Conservation (phyloP, 2,113 vertebrate genomes). For the Mesembrinibis cayennensis region DNA sequence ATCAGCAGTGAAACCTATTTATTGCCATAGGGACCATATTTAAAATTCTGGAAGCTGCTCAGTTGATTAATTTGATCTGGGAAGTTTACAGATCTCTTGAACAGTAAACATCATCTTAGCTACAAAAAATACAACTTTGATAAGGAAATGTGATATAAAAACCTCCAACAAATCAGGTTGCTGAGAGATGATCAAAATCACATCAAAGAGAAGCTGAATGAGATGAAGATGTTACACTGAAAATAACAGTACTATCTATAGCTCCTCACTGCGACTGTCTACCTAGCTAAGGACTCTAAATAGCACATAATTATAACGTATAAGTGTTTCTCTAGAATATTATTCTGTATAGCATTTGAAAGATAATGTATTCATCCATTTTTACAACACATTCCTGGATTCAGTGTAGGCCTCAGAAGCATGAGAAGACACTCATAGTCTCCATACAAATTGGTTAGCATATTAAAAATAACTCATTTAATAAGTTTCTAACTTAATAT, state of each 20-base stretch:
- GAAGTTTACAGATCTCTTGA: slow-evolving; percentile 11
- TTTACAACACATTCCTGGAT: background rate
- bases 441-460: background rate
- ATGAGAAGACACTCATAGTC: background rate
- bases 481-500: background rate
- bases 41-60: slow-evolving; percentile 7
- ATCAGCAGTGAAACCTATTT: slow-evolving; percentile 8
- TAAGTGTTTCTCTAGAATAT: slow-evolving; percentile 2
- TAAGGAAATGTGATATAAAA: background rate
- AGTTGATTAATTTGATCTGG: slow-evolving; percentile 32
- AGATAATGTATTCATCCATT: background rate
- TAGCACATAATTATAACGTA: background rate
- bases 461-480: background rate
- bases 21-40: slow-evolving; percentile 16
- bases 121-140: background rate
- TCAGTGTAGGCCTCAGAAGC: background rate
- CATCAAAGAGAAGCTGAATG: background rate
- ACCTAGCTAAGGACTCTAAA: slow-evolving; percentile 2
- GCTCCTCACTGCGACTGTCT: background rate
- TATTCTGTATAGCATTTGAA: slow-evolving; percentile 14
- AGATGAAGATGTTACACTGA: background rate
- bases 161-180: background rate
- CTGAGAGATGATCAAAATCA: background rate
- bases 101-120: slow-evolving; percentile 15
- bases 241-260: slow-evolving; percentile 33